Evolutionary conservation across 2,113 vertebrate species (phyloP).

Genomic region (Phaetusa simplex): DNA sequence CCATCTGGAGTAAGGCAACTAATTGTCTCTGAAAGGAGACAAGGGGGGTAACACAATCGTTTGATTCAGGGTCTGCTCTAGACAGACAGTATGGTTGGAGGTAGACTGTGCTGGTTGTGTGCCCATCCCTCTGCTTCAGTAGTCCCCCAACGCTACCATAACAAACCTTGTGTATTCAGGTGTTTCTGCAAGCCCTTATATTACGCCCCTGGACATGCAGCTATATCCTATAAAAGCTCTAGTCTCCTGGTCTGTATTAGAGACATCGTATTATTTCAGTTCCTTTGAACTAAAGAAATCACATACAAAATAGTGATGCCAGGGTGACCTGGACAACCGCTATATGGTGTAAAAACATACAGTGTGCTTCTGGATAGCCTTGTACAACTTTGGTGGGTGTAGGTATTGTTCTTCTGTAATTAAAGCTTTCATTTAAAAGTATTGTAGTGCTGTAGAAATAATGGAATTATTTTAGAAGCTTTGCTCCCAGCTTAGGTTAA

Average conservation of each 20-base stretch:
- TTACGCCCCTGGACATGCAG: neutral
- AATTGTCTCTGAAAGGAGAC: neutral
- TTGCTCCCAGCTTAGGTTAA: neutral
- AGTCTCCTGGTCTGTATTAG: neutral
- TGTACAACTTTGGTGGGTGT: neutral
- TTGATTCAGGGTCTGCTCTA: neutral
- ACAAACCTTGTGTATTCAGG: neutral
- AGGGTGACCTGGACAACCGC: neutral
- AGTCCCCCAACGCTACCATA: neutral
- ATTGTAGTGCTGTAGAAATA: neutral
- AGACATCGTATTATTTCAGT: neutral
- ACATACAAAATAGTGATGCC: neutral
- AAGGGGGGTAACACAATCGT: neutral
- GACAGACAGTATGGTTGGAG: neutral
- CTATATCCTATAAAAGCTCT: neutral
- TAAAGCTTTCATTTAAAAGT: neutral
- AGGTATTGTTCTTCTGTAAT: neutral
- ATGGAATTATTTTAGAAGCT: neutral
- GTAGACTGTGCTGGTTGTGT: neutral
- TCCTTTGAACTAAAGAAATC: neutral
- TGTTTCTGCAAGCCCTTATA: neutral
- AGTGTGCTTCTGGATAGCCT: neutral
- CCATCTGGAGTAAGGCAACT: neutral
- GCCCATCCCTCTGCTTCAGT: neutral
- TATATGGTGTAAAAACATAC: neutral